These are phyloP conservation scores for Lithodes maja DNA, from an alignment of 2,888 invertebrate genomes.

Conservation along the genomic window DNA sequence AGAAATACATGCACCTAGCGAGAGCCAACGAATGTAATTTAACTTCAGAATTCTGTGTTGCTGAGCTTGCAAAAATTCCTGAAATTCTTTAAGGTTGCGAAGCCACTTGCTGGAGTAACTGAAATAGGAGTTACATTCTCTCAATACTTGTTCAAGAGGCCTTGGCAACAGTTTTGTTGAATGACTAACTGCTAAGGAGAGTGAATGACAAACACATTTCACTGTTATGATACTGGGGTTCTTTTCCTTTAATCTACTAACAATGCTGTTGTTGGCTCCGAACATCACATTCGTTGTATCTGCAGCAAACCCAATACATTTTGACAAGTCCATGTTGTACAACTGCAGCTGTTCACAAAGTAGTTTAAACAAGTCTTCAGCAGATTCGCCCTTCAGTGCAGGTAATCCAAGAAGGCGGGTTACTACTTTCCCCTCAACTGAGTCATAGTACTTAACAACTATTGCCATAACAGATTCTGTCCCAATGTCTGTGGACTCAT, in stretches of 20 bases:
- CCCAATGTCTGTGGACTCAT: constrained; percentile 23
- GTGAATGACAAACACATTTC: constrained; percentile 16
- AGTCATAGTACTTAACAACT: constrained; percentile 26
- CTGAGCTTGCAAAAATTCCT: constrained; percentile 33
- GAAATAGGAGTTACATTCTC: constrained; percentile 38
- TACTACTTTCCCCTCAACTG: not conserved
- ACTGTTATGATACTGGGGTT: constrained; percentile 9
- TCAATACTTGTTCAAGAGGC: constrained; percentile 23
- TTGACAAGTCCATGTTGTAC: constrained; percentile 16
- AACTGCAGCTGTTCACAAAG: constrained; percentile 17
- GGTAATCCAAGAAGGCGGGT: constrained; percentile 7
- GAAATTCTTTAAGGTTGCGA: constrained; percentile 23
- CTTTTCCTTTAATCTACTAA: constrained; percentile 30
- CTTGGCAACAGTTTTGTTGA: constrained; percentile 10
- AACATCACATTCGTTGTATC: constrained; percentile 40
- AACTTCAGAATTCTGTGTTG: constrained; percentile 34
- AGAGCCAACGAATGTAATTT: constrained; percentile 35
- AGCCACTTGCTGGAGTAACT: constrained; percentile 34
- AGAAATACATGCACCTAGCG: constrained; percentile 39
- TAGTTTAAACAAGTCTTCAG: constrained; percentile 8
- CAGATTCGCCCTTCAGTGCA: constrained; percentile 17
- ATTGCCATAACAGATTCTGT: constrained; percentile 35
- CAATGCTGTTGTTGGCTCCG: constrained; percentile 26
- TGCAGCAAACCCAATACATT: constrained; percentile 35
- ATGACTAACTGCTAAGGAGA: constrained; percentile 29